phyloP scores from a whole-genome alignment of 2,888 invertebrate genomes.

The Oxycera nigricornis region DNA sequence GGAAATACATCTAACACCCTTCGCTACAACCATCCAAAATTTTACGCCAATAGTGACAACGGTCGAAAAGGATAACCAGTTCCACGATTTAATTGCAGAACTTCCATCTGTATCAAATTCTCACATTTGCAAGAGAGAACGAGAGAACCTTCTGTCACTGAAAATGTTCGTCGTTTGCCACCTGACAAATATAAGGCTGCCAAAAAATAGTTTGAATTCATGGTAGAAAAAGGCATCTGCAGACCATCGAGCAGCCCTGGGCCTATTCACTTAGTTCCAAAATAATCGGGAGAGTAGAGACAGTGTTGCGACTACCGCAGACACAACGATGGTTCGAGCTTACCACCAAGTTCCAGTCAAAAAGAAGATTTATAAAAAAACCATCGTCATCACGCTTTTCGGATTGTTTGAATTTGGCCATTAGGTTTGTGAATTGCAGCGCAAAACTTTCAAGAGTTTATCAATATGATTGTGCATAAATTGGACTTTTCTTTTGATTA shows the following conservation, averaged over 20 bases:
- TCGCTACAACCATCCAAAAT: too few species aligned
- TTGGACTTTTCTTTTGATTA: too few species aligned
- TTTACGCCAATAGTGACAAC: too few species aligned
- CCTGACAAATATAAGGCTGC: constrained; percentile 15
- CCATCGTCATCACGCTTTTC: neutral
- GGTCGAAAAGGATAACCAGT: too few species aligned
- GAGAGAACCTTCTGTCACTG: neutral
- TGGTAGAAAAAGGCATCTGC: constrained; percentile 54
- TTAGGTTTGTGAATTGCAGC: neutral
- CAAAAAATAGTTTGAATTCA: constrained; percentile 24
- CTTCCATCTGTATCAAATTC: too few species aligned
- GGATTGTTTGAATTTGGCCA: neutral
- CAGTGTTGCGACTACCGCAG: constrained; percentile 53
- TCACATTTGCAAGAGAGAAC: too few species aligned
- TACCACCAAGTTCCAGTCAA: constrained; percentile 13
- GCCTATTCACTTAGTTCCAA: constrained; percentile 52
- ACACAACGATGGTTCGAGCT: constrained; percentile 48
- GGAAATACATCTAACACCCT: too few species aligned
- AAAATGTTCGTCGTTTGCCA: constrained; percentile 1
- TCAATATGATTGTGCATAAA: too few species aligned
- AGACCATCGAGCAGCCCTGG: constrained; percentile 55
- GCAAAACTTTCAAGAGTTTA: constrained; percentile 53
- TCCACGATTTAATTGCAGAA: too few species aligned
- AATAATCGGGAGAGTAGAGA: constrained; percentile 49
- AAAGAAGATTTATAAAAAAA: neutral